Percentiles rank a stretch among this genome's conserved stretches.
Conservation (phyloP, 2,888 invertebrate species). For the Serripes groenlandicus region DNA sequence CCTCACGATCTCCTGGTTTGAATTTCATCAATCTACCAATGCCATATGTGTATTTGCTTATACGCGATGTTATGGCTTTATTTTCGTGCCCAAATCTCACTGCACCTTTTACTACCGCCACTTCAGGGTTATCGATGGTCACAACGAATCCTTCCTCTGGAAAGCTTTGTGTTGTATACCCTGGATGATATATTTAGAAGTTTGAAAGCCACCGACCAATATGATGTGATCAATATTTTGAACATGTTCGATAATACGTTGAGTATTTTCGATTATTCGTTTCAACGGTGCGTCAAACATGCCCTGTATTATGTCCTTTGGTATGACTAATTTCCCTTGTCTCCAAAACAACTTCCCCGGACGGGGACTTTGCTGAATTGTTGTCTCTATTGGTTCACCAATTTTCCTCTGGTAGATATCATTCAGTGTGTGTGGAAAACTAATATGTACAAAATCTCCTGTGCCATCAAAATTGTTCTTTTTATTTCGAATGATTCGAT, state of each 20-base stretch:
- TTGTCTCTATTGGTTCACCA: background rate
- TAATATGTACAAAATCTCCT: background rate
- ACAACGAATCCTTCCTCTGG: background rate
- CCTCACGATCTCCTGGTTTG: background rate
- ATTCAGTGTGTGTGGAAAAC: background rate
- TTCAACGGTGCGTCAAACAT: background rate
- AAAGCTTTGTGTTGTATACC: background rate
- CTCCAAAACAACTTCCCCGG: background rate
- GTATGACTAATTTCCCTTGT: background rate
- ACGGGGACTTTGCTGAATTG: background rate
- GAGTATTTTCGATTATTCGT: background rate
- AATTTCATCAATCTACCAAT: constrained; percentile 6
- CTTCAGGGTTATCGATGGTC: background rate
- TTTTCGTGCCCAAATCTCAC: constrained; percentile 7
- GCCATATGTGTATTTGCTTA: constrained; percentile 7
- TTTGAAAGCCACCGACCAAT: constrained; percentile 21
- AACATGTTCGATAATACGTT: background rate
- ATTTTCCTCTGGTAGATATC: background rate
- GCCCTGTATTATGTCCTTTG: background rate
- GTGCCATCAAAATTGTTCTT: constrained; percentile 9
- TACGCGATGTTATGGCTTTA: background rate
- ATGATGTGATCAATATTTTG: background rate
- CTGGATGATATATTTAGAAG: background rate
- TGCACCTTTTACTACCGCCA: constrained; percentile 4
- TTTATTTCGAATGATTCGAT: background rate